phyloP scores from a whole-genome alignment of 2,113 vertebrate species.

The Theropithecus gelada region DNA sequence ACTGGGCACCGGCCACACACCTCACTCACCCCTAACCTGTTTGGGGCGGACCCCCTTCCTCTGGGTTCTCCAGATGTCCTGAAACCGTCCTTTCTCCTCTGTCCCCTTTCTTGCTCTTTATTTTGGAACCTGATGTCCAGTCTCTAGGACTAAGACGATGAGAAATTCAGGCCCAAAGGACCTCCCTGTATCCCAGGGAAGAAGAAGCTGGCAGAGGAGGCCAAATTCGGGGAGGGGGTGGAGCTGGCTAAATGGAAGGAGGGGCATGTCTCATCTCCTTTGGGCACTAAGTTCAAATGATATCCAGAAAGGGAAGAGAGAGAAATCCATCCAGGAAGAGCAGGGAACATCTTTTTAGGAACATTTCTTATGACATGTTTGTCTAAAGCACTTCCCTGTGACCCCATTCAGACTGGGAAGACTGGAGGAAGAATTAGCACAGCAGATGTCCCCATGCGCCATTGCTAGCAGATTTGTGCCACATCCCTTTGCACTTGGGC shows the following conservation, averaged over 20 bases:
- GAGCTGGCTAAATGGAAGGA: neutral
- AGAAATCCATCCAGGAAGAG: neutral
- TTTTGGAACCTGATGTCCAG: neutral
- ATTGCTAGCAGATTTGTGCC: accelerated
- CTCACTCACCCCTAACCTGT: accelerated
- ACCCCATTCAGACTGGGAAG: neutral
- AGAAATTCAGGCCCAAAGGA: neutral
- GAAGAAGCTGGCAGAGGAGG: neutral
- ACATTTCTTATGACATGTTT: neutral
- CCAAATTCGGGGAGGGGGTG: accelerated
- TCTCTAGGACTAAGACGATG: neutral
- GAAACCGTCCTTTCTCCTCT: neutral
- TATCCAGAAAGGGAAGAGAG: neutral
- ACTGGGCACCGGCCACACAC: accelerated
- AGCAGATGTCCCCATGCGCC: accelerated
- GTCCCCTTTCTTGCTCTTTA: neutral
- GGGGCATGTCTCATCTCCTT: neutral
- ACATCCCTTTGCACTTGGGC: accelerated
- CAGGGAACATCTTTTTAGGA: neutral
- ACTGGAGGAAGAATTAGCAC: accelerated
- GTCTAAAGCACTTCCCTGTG: neutral
- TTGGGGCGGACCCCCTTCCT: neutral
- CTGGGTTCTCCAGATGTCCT: neutral
- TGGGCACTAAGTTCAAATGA: accelerated
- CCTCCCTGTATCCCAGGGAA: neutral